These are phyloP conservation scores for Scaptomyza cyrtandrae DNA, from an alignment of 2,888 invertebrate species.

Conservation along the genomic window DNA sequence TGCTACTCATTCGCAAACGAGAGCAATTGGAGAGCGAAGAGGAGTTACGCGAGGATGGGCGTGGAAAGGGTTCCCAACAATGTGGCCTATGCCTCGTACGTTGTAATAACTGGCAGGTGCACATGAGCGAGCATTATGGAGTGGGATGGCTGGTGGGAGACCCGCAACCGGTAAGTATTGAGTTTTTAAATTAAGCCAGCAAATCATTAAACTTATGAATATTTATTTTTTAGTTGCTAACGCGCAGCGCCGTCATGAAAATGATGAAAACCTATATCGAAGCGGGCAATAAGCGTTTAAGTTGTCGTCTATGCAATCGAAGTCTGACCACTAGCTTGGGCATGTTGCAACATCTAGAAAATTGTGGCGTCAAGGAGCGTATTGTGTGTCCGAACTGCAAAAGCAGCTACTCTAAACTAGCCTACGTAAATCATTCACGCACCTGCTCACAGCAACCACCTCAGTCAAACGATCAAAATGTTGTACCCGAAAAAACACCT, in stretches of 20 bases:
- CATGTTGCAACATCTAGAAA: conserved; percentile 76
- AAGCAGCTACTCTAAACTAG: conserved; percentile 50
- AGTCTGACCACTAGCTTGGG: conserved; percentile 76
- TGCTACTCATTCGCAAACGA: conserved; percentile 78
- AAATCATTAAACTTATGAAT: background rate
- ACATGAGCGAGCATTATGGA: conserved; percentile 81
- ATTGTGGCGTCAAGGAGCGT: conserved; percentile 69
- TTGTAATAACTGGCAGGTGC: conserved; percentile 68
- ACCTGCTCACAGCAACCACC: conserved; percentile 47
- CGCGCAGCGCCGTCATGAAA: conserved; percentile 60
- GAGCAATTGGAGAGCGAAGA: conserved; percentile 73
- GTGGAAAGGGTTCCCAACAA: conserved; percentile 58
- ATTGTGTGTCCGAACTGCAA: conserved; percentile 74
- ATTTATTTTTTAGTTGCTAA: conserved; percentile 45
- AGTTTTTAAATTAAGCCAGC: background rate
- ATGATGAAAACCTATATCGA: conserved; percentile 67
- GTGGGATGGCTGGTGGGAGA: conserved; percentile 80
- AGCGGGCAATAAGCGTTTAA: conserved; percentile 45
- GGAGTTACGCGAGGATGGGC: conserved; percentile 51
- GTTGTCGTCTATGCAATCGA: conserved; percentile 79
- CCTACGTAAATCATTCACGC: conserved; percentile 60
- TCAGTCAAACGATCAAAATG: background rate
- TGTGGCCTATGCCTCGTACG: conserved; percentile 81
- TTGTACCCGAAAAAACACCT: background rate
- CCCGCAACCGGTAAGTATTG: conserved; percentile 61